A percentile compares a stretch with the other conserved stretches of the same genome.
Conservation (phyloP, 2,797 vertebrate species). For the Oreonectes daqikongensis region DNA sequence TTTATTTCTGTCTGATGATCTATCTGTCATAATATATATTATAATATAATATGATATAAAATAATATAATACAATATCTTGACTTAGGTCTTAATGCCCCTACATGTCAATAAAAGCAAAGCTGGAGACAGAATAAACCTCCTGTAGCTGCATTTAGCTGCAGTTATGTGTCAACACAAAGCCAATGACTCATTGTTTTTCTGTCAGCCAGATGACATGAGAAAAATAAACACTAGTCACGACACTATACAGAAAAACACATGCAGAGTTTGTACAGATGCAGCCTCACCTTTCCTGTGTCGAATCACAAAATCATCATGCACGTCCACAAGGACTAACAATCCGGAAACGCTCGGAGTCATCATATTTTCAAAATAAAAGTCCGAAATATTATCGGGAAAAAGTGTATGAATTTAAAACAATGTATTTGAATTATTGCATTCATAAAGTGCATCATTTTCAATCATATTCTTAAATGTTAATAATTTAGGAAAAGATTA, state of each 20-base stretch:
- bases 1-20: not conserved
- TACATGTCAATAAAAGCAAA: not conserved
- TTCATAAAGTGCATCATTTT: not conserved
- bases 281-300: slow-evolving; percentile 30
- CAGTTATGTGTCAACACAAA: not conserved
- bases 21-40: not conserved
- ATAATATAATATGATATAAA: not conserved
- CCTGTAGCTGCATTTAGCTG: not conserved
- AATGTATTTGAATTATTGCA: not conserved
- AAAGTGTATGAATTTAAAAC: too few species aligned
- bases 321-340: slow-evolving; percentile 6
- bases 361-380: slow-evolving; percentile 39
- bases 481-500: too few species aligned
- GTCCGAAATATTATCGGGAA: not conserved
- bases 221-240: not conserved
- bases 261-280: not conserved
- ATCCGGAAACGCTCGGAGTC: slow-evolving; percentile 12
- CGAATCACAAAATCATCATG: slow-evolving; percentile 15
- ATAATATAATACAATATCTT: not conserved
- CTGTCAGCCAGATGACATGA: not conserved
- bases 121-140: not conserved
- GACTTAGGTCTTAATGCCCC: not conserved
- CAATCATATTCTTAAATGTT: not conserved
- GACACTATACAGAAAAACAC: not conserved
- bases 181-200: not conserved